Base-by-base conservation (phyloP, 2,797 vertebrate species). In the Peromyscus attwateri region DNA sequence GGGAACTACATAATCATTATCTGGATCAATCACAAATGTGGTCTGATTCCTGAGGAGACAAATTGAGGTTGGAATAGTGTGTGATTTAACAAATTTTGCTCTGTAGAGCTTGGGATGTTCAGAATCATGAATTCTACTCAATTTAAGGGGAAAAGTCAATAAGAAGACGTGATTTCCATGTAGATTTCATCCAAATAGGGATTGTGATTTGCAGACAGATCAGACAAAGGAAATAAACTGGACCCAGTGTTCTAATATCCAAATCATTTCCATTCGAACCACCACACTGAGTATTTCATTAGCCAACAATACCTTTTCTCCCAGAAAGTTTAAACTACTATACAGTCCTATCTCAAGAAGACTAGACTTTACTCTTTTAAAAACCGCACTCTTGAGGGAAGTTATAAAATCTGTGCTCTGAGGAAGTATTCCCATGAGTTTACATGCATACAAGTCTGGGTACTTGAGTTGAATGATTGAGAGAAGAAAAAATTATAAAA, bases 81-180 rank as follows among this genome's bases (percentile, higher is more conserved):
- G 37, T 71, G 49, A 43, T 88, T 95, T 96, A 95, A 95, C 89
- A 96, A 95, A 90, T 76, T 57, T 10, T 93, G 37, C 17, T 88
- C 73, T 43, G 81, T 82, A 94, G n/a, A 46, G 46, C 75, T 89
- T 80, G 37, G 21, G 25, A 87, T 81, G 89, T 89, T 95, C 79
- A 81, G 76, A 95, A 81, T 68, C 83, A 84, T 46, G 49, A 92
- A 91, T 40, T 94, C 73, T 87, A 83, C 43, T 94, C 85, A 71
- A 57, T 92, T 95, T 91, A 94, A 66, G 34, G 75, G 19, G 52
- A 29, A 94, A 97, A 92, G 37, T 76, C 85, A 94, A 66, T 92
- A 87, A 68, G 55, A 91, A 62, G 84, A 96, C 76, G 34, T 85
- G 34, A 88, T 80, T 96, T 96, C 89, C 79, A 68, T 80, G 49